Evolutionary conservation across 2,888 invertebrate species (phyloP), one percentile per base, ranked within the genome.

Genomic region (Rhyacophila evoluta): DNA sequence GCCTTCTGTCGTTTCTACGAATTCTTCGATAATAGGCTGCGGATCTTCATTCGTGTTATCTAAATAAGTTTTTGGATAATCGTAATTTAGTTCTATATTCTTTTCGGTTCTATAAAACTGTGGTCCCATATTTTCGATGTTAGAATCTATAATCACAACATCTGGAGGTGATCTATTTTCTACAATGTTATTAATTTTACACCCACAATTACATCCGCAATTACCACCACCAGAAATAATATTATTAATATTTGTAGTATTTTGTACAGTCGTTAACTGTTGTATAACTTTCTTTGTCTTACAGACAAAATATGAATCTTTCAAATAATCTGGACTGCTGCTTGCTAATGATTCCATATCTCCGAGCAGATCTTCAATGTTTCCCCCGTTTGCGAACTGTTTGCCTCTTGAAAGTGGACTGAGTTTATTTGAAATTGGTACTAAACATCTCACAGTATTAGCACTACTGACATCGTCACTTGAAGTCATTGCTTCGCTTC

Each of bases 351-450:
- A 90, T 84, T 93, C 92, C 4, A 94, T 93, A 81, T 94, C 94
- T 78, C 93, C 92, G 0, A 94, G 86, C 67, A 94, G 86, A 81
- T 94, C 92, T 83, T 94, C 94, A 41, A 94, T 87, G 84, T 94
- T 94, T 0, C 93, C 93, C 10, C 92, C 92, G 27, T 90, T 91
- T 83, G 88, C 88, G 85, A 90, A 90, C 41, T 88, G 85, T 74
- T 15, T 37, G 15, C 70, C 72, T 15, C 72, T 68, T 19, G 55
- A 72, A 39, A 70, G 5, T 2, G 78, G 74, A 8, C 73, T 19
- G 2, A 77, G 33, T n/a, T 33, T 19, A 25, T 37, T 74, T 15
- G 73, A 41, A 12, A 29, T 55, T 2, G 73, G 33, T 1, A 55
- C 15, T 6, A 37, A 15, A n/a, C 19, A 33, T 15, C 2, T 71